phyloP scores from a whole-genome alignment of 2,888 invertebrate species.

The Sminthurinus aureus region DNA sequence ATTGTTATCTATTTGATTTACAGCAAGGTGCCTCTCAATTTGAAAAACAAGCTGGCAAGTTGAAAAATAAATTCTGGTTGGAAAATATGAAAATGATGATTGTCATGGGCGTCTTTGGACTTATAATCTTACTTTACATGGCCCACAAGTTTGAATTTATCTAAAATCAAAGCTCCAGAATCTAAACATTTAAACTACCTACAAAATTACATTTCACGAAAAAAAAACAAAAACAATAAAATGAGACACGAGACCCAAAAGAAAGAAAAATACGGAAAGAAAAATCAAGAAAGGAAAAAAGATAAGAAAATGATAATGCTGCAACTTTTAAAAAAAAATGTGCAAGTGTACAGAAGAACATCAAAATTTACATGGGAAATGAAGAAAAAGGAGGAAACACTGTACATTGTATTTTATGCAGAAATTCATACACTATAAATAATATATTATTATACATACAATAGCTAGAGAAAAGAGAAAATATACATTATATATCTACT shows the following conservation, averaged over 20 bases:
- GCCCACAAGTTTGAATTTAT: slow-evolving; percentile 42
- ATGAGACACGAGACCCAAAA: too few relatives aligned
- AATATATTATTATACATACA: too few relatives aligned
- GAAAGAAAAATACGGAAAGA: not conserved
- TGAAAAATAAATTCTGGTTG: slow-evolving; percentile 97
- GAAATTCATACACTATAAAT: too few relatives aligned
- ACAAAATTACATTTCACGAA: too few relatives aligned
- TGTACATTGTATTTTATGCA: too few relatives aligned
- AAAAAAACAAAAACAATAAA: not conserved
- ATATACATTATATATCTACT: too few relatives aligned
- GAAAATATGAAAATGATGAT: slow-evolving; percentile 83
- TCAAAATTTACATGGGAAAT: not conserved
- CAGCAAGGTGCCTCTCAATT: slow-evolving; percentile 96
- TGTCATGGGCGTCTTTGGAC: slow-evolving; percentile 63
- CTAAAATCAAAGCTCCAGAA: slow-evolving; percentile 27
- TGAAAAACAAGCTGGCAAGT: slow-evolving; percentile 95
- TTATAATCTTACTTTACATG: slow-evolving; percentile 60
- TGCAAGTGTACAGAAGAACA: not conserved
- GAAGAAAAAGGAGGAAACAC: too few relatives aligned
- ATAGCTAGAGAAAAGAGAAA: too few relatives aligned
- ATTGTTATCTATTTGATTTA: too few relatives aligned
- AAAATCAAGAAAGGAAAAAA: not conserved
- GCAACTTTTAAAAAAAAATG: not conserved
- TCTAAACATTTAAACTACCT: not conserved
- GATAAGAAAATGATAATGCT: not conserved